Evolutionary conservation across 2,113 vertebrate genomes (phyloP), one percentile per base, ranked within the genome.

Genomic region (Catharus fuscescens): DNA sequence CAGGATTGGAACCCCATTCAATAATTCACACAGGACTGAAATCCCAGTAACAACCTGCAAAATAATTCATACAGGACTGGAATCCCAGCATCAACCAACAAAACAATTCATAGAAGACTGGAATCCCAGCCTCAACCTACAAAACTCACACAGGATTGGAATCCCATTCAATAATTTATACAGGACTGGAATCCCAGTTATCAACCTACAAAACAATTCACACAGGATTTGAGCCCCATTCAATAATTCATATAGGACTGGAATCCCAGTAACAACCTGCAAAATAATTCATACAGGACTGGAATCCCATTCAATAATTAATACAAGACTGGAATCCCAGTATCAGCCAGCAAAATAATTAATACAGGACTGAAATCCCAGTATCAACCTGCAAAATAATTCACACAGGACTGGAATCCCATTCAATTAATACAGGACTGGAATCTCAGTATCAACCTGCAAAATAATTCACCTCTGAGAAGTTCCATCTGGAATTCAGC

Each of bases 241-340:
- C 18, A 57, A 34, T 34, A 66, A 69, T 5, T 32, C 12, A 3
- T 0, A 2, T 23, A 9, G 5, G 1, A 8, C 36, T 38, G 31
- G 16, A 72, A 78, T 32, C 36, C 20, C 70, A 65, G 20, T 1
- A 6, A 19, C 15, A 60, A 21, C 18, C 53, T 57, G 10, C 8
- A 65, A 18, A 48, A 25, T 66, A 60, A 72, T 7, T 24, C 15
- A 5, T 0, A 3, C 17, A 9, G 6, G 2, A 9, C 48, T 38
- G 29, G 25, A 69, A 81, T 25, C 31, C 36, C 76, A 66, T 31
- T 1, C 8, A 54, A 71, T 11, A 42, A 38, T 36, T 36, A 36
- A 36, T 36, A 36, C 34, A 36, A 8, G 34, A 36, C 48, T 38
- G 29, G 23, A 69, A 81, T 25, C 31, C 36, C 76, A 66, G n/a